Evolutionary conservation across 2,888 invertebrate genomes (phyloP), one percentile per base, ranked within the genome.

Genomic region (Cylloceria caligata): DNA sequence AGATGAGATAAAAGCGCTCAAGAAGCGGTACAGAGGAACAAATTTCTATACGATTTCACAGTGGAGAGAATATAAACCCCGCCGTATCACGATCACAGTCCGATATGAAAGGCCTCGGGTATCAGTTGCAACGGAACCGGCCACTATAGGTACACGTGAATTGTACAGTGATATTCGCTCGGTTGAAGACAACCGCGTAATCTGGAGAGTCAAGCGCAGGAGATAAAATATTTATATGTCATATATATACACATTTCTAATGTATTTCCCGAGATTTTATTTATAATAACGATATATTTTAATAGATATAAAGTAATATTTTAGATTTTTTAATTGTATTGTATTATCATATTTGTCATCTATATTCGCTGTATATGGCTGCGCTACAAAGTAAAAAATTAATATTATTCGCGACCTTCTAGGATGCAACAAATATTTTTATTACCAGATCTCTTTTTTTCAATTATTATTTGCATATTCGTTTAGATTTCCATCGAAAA

Each of bases 11-110:
- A 62, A 62, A 24, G 42, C 42, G 39, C 39, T 62, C 34, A 19
- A 60, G 24, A 42, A 42, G 62, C 11, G 42, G 4, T 42, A 24
- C 42, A 62, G 39, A 19, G 21, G 62, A 42, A 62, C 62, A 62
- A 62, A 62, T 62, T 62, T 62, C 21, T 62, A 42, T 24, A n/a
- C 19, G 21, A 62, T 62, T 62, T 13, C 13, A 19, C 39, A 21
- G 57, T 2, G 57, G 34, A 60, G 34, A 60, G 57, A 60, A 60
- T 60, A 36, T 19, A 62, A 62, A n/a, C n/a, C 9, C 62, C 24
- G 21, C 11, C 39, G n/a, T 42, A 24, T 39, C 13, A 42, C 24
- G 30, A 60, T 21, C 39, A 39, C 19, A 21, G 7, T 16, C 34
- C 36, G 11, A 36, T 39, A 42, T 62, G 21, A 30, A 60, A 60